Percentiles rank a stretch among this genome's conserved stretches.
Conservation (phyloP, 2,113 vertebrate genomes). For the Ammospiza nelsoni region DNA sequence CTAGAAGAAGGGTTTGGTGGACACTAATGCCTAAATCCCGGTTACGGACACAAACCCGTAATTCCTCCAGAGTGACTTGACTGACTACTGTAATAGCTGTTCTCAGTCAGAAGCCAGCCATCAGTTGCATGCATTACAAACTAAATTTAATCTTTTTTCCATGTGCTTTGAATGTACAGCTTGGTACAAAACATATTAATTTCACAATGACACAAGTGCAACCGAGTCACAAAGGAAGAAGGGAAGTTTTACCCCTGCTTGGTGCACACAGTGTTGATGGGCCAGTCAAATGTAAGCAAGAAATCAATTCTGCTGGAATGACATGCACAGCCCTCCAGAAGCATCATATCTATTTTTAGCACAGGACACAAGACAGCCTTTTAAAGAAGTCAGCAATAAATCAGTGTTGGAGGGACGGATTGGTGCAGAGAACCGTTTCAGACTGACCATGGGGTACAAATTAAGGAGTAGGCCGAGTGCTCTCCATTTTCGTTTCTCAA, state of each 20-base stretch:
- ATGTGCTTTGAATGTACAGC: background rate
- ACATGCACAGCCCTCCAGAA: background rate
- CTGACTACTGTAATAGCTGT: background rate
- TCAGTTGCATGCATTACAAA: background rate
- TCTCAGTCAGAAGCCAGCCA: background rate
- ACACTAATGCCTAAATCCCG: accelerated
- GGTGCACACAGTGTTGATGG: background rate
- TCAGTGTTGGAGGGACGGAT: background rate
- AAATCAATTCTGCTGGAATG: background rate
- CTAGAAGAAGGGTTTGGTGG: background rate
- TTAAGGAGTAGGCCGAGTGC: background rate
- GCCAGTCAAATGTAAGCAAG: background rate
- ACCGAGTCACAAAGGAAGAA: background rate
- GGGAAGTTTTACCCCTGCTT: background rate
- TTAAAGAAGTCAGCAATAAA: background rate
- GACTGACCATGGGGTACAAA: background rate
- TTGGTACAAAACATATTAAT: background rate
- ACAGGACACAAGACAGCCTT: background rate
- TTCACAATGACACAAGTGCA: background rate
- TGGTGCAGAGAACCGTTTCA: background rate
- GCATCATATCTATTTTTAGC: background rate
- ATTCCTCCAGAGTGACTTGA: background rate
- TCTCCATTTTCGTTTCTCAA: background rate
- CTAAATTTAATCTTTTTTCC: background rate
- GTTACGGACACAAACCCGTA: background rate